Percentiles rank a stretch among this genome's conserved stretches.
Conservation (phyloP, 2,888 invertebrate species). For the Drosophila hamatofila region DNA sequence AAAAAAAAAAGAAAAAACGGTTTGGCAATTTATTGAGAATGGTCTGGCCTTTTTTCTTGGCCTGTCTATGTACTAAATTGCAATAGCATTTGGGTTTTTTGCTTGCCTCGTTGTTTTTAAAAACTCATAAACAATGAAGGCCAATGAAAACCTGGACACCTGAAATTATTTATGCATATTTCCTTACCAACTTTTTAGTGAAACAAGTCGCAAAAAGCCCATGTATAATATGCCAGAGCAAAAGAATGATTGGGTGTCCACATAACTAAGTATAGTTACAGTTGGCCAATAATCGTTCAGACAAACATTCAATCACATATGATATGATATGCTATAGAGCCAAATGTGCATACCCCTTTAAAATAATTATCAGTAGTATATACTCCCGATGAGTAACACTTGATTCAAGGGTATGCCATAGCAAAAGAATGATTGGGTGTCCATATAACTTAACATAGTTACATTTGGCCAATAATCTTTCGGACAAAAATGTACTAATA, state of each 20-base stretch:
- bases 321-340: too few species aligned
- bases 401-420: conserved; percentile 52
- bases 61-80: conserved; percentile 74
- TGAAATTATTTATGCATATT: conserved; percentile 30
- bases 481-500: conserved; percentile 34
- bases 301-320: conserved; percentile 34
- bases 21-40: conserved; percentile 72
- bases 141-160: conserved; percentile 82
- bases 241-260: conserved; percentile 79
- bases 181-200: conserved; percentile 39
- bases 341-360: conserved; percentile 18
- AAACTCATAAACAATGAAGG: conserved; percentile 69
- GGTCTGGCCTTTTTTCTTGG: conserved; percentile 48
- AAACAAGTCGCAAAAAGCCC: conserved; percentile 24
- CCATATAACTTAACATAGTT: conserved; percentile 73
- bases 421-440: conserved; percentile 78
- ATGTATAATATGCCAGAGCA: conserved; percentile 68
- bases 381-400: conserved; percentile 18
- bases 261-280: conserved; percentile 69
- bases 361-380: not conserved
- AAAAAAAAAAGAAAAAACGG: too few species aligned
- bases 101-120: conserved; percentile 80
- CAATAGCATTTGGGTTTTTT: conserved; percentile 80
- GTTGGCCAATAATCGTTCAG: conserved; percentile 77
- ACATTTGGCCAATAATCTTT: conserved; percentile 78